Evolutionary conservation across 2,888 invertebrate genomes (phyloP).

Genomic region (Balanococcus diminutus): DNA sequence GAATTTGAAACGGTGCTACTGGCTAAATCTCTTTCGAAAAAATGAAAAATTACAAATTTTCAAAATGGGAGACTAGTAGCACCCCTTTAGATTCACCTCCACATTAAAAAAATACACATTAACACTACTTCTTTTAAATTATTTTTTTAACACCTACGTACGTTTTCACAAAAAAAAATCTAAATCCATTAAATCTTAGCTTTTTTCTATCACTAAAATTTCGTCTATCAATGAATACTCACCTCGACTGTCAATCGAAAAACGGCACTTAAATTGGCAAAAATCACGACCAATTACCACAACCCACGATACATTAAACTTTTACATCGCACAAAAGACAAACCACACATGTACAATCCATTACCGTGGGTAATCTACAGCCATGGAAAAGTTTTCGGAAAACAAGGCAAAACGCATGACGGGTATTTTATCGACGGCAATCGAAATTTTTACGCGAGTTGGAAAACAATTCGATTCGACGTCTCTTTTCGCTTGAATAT

Average conservation of each 20-base stretch:
- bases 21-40: too few relatives aligned
- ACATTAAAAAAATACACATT: too few relatives aligned
- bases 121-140: too few relatives aligned
- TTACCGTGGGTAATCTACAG: neutral
- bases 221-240: neutral
- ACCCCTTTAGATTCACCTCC: too few relatives aligned
- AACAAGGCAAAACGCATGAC: neutral
- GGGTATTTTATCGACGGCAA: neutral
- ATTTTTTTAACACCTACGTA: too few relatives aligned
- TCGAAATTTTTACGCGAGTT: slow-evolving; percentile 16
- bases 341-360: neutral
- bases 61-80: too few relatives aligned
- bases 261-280: neutral
- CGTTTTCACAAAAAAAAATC: too few relatives aligned
- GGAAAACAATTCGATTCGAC: neutral
- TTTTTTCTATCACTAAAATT: neutral
- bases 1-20: too few relatives aligned
- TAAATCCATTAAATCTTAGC: too few relatives aligned
- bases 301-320: neutral
- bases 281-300: neutral
- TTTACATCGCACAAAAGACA: neutral
- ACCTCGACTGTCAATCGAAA: neutral
- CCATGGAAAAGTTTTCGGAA: neutral
- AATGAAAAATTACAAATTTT: too few relatives aligned
- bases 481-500: neutral